Conservation (phyloP, 2,888 invertebrate genomes). For the Petrolisthes manimaculis region DNA sequence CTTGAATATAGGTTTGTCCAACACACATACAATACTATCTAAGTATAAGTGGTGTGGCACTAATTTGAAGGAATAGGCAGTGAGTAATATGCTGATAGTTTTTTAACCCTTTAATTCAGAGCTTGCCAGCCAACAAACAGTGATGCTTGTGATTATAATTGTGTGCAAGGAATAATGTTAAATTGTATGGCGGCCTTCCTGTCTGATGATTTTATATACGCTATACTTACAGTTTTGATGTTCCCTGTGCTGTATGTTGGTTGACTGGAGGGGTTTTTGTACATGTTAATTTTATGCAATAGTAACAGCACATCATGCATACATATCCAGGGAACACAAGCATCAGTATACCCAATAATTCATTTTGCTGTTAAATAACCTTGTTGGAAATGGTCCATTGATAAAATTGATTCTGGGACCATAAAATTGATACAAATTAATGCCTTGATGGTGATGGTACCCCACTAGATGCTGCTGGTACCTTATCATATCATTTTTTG, state of each 20-base stretch:
- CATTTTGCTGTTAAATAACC: not conserved
- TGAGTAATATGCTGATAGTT: too few relatives aligned
- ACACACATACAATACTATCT: too few relatives aligned
- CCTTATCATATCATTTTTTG: not conserved
- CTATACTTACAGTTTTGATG: not conserved
- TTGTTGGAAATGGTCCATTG: not conserved
- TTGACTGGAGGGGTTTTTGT: not conserved
- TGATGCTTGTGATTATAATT: too few relatives aligned
- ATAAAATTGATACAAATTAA: not conserved
- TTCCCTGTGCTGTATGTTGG: not conserved
- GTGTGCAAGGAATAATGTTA: too few relatives aligned
- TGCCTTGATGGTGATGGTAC: not conserved
- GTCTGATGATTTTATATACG: too few relatives aligned
- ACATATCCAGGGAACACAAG: conserved; percentile 8
- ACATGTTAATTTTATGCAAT: not conserved
- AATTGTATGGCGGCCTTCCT: too few relatives aligned
- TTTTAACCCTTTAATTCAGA: too few relatives aligned
- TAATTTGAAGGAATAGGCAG: too few relatives aligned
- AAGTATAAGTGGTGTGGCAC: too few relatives aligned
- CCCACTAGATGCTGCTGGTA: not conserved
- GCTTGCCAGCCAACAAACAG: too few relatives aligned
- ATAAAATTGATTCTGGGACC: conserved; percentile 9
- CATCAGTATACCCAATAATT: not conserved
- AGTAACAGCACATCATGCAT: not conserved
- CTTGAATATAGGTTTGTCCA: too few relatives aligned